Base-by-base conservation (phyloP, 2,888 invertebrate genomes). In the Hydrotaea cyrtoneurina region DNA sequence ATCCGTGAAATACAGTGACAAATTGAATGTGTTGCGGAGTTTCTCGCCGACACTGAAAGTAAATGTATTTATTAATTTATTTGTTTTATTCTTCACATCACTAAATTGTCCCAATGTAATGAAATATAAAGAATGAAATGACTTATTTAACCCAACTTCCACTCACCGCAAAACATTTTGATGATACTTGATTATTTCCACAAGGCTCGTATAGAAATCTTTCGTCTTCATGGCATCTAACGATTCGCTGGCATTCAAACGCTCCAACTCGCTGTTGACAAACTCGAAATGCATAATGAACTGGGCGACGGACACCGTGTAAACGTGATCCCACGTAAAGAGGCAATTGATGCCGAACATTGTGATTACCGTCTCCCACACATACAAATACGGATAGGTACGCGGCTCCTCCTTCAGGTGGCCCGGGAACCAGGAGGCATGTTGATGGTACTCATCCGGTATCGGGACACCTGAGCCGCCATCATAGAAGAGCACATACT, bases 341-440 rank as follows among this genome's bases (percentile, higher is more conserved):
- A 82, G 19, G 43, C 80, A 80, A 71, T 78, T 80, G 4, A 74
- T 71, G 0, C 72, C 82, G 2, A 46, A 31, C 19, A 78, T 4
- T 0, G 82, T 78, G 26, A 82, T 19, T 0, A 75, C 0, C 0
- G 62, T 46, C n/a, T 82, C 82, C 53, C 46, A 78, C 0, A 62
- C 3, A 57, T 82, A 82, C 39, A 80, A 19, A 43, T 50, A 82
- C 1, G 78, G 75, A 78, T 83, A 86, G 0, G 23, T 21, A 0
- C n/a, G 11, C 7, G 76, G 50, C 46, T 50, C 83, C 15, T 82
- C 53, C 21, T 85, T 85, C 11, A 86, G 17, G 0, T 79, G 79
- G 21, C 76, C 83, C 0, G 86, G 86, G 66, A 81, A 39, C 85
- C 85, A 86, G 0, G 86, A 86, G 0, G 82, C 75, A 76, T 86